phyloP scores from a whole-genome alignment of 2,888 invertebrate species.

The Eupsilia transversa region DNA sequence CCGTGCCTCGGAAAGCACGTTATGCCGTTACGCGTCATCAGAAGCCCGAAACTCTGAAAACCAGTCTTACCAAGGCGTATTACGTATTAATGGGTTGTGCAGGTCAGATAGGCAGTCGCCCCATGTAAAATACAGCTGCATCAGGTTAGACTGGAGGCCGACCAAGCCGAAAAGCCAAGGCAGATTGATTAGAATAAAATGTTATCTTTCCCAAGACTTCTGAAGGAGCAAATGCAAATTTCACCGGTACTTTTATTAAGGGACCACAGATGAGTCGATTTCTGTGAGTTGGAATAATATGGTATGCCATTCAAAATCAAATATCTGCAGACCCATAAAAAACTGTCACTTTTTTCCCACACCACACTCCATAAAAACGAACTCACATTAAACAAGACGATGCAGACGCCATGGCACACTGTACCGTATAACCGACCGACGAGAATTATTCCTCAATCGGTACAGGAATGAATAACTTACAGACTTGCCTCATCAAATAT shows the following conservation, averaged over 20 bases:
- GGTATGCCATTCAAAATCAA: conserved; percentile 11
- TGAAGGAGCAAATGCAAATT: not conserved
- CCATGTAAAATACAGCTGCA: too few relatives aligned
- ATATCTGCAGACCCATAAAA: conserved; percentile 27
- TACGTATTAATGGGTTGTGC: too few relatives aligned
- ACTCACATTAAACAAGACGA: conserved; percentile 35
- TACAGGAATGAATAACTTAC: conserved; percentile 75
- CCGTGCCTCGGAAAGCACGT: too few relatives aligned
- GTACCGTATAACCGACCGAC: conserved; percentile 41
- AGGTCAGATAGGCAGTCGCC: too few relatives aligned
- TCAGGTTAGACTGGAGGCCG: too few relatives aligned
- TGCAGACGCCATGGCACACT: conserved; percentile 28
- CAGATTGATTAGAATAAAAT: too few relatives aligned
- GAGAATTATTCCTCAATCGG: conserved; percentile 78
- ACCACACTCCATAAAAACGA: conserved; percentile 37
- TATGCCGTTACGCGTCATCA: too few relatives aligned
- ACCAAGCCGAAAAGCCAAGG: too few relatives aligned
- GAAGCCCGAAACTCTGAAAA: too few relatives aligned
- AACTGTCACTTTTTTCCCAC: conserved; percentile 26
- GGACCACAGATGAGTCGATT: not conserved
- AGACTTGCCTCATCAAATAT: conserved; percentile 76
- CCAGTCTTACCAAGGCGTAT: too few relatives aligned
- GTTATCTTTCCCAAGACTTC: not conserved
- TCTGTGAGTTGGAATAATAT: not conserved
- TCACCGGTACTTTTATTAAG: not conserved